Conservation (phyloP, 2,888 invertebrate species). For the Mesorhabditis belari region DNA sequence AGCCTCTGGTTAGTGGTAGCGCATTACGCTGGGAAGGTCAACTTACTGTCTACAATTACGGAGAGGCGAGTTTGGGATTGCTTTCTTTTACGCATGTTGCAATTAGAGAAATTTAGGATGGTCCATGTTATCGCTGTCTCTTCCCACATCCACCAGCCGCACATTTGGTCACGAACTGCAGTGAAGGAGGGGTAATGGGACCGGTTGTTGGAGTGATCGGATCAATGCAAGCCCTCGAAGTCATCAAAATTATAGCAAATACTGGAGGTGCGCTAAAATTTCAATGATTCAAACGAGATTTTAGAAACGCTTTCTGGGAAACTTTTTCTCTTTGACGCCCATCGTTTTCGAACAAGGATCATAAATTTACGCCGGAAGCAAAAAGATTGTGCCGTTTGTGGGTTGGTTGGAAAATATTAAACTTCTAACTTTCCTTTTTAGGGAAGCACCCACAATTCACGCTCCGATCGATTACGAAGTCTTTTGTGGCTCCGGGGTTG, state of each 20-base stretch:
- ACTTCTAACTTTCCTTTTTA: neutral
- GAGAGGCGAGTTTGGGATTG: constrained; percentile 19
- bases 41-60: constrained; percentile 58
- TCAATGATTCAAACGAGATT: constrained; percentile 2
- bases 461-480: constrained; percentile 78
- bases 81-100: constrained; percentile 71
- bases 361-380: constrained; percentile 64
- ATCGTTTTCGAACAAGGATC: constrained; percentile 68
- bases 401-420: constrained; percentile 59
- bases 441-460: constrained; percentile 65
- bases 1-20: constrained; percentile 88
- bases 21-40: constrained; percentile 93
- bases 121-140: constrained; percentile 91
- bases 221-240: constrained; percentile 82
- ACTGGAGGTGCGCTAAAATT: neutral
- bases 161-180: constrained; percentile 74
- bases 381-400: constrained; percentile 72
- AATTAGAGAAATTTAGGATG: constrained; percentile 54
- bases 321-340: constrained; percentile 79
- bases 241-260: constrained; percentile 68
- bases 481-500: constrained; percentile 80
- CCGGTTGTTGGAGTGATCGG: constrained; percentile 72
- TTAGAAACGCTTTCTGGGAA: constrained; percentile 53
- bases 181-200: constrained; percentile 50
- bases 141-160: constrained; percentile 76